Evolutionary conservation across 2,797 vertebrate genomes (phyloP).

Genomic region (Euthynnus affinis): DNA sequence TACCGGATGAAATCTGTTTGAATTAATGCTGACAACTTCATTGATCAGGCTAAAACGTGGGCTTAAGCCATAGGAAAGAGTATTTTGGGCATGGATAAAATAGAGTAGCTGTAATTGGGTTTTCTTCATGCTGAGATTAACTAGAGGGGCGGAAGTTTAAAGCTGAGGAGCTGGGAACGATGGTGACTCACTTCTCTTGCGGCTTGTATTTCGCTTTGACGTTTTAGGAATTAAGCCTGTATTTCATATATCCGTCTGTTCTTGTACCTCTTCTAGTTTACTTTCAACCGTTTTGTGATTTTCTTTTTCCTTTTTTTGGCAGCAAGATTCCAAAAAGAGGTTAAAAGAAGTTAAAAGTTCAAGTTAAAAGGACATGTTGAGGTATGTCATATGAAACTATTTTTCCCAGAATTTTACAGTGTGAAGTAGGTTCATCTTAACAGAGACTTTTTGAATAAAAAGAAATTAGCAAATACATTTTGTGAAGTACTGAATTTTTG

Average conservation of each 20-base stretch:
- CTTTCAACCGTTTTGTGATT: not conserved
- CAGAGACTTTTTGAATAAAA: too few species aligned
- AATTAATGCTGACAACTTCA: constrained; percentile 72
- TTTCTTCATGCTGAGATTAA: constrained; percentile 65
- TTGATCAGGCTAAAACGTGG: constrained; percentile 63
- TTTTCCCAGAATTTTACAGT: not conserved
- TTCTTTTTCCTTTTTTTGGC: too few species aligned
- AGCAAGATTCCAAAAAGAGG: not conserved
- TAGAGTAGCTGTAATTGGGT: constrained; percentile 66
- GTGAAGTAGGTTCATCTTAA: not conserved
- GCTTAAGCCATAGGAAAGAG: constrained; percentile 54
- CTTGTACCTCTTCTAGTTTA: not conserved
- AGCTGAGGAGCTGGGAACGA: constrained; percentile 27
- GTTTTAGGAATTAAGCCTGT: constrained; percentile 9
- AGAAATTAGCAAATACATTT: not conserved
- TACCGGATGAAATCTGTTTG: constrained; percentile 52
- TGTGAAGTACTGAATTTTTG: not conserved
- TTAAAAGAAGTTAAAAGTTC: not conserved
- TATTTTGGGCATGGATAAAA: constrained; percentile 59
- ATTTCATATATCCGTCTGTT: not conserved
- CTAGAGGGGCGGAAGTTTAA: constrained; percentile 37
- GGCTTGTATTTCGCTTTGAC: constrained; percentile 17
- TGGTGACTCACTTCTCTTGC: constrained; percentile 22
- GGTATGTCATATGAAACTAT: not conserved
- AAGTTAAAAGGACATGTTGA: not conserved